Evolutionary conservation across 2,888 invertebrate species (phyloP).

Genomic region (Ormia ochracea): DNA sequence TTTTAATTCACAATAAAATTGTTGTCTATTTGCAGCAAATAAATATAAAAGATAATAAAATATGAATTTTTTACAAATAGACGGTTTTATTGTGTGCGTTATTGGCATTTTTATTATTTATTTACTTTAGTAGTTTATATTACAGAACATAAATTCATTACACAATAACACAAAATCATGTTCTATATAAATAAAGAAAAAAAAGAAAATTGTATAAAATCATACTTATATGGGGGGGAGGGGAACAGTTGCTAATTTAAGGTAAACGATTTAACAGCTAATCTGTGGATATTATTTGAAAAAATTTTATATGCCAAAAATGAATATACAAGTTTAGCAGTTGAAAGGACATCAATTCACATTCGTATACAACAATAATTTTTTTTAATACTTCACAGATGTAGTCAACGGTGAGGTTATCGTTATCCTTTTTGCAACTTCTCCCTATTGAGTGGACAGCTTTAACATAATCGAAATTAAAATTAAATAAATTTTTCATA

Average conservation of each 20-base stretch:
- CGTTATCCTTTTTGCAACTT: too few species aligned
- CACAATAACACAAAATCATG: constrained; percentile 44
- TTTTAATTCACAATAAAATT: constrained; percentile 4
- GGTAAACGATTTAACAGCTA: not conserved
- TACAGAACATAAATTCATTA: constrained; percentile 48
- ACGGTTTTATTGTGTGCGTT: constrained; percentile 36
- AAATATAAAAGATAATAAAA: not conserved
- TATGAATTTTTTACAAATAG: constrained; percentile 28
- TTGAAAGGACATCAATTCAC: too few species aligned
- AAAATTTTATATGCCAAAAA: not conserved
- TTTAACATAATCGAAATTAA: too few species aligned
- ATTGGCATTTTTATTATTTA: constrained; percentile 57
- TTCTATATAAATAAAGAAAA: constrained; percentile 6
- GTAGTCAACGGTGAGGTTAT: too few species aligned
- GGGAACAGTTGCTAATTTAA: not conserved
- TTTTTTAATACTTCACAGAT: too few species aligned
- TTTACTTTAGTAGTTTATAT: constrained; percentile 55
- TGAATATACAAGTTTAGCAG: not conserved
- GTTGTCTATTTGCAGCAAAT: not conserved
- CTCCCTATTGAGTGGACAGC: too few species aligned
- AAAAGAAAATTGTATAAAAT: not conserved
- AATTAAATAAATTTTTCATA: too few species aligned
- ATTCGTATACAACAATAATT: too few species aligned
- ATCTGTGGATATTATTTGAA: too few species aligned
- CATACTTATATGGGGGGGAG: not conserved